Evolutionary conservation across 2,888 invertebrate genomes (phyloP), one percentile per base, ranked within the genome.

Genomic region (Sesamia inferens): DNA sequence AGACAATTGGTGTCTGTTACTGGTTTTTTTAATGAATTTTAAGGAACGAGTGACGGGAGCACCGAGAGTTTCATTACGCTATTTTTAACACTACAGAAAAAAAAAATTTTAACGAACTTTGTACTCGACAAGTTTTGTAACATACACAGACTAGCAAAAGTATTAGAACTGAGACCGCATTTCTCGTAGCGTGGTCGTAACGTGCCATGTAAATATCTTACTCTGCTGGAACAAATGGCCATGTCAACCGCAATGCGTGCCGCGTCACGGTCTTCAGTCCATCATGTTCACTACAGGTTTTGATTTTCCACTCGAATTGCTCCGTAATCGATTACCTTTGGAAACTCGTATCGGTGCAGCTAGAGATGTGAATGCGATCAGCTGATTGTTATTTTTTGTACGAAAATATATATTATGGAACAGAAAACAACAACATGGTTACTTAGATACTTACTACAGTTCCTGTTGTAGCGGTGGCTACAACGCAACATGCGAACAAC

Each of bases 191-290:
- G 82, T 47, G 8, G 31, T 74, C 77, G 73, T 88, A 65, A 74
- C 82, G 68, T 81, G 42, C 1, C 11, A 6, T 39, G 22, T 81
- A 81, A 85, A 82, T 54, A 42, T n/a, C 68, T 48, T 64, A 54
- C 61, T 71, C 76, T 70, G 72, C 73, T 78, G 78, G 86, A 89
- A 91, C 88, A 91, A 92, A 92, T 91, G 82, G 89, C 85, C 81
- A 78, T 85, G 91, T 91, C 92, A 90, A 88, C 88, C 89, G 82
- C 92, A 92, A 88, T 89, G 89, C 89, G 92, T 90, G 90, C 88
- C 82, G 74, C 90, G 88, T 90, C 90, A 89, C 86, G 86, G 86
- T 85, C 83, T 82, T 86, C 87, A 88, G 87, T 91, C 90, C 83
- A 87, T 90, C 89, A 87, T 85, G 87, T 84, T 86, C 85, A 81